Conservation (phyloP, 2,113 vertebrate genomes). For the Petaurus breviceps region DNA sequence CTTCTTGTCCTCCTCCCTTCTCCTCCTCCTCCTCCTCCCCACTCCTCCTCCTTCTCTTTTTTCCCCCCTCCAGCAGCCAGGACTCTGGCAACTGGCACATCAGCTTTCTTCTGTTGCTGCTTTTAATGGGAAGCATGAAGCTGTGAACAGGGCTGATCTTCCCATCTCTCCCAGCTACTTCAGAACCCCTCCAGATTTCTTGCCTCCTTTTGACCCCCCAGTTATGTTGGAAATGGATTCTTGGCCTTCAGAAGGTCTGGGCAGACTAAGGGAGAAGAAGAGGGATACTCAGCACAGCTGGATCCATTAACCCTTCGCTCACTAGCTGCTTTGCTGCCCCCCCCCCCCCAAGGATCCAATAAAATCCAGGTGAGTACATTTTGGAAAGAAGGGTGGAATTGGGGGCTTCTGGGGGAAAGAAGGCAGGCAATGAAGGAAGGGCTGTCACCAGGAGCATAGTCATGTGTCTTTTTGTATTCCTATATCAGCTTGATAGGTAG, state of each 20-base stretch:
- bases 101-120: slow-evolving; percentile 32
- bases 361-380: slow-evolving; percentile 64
- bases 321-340: slow-evolving; percentile 1
- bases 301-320: slow-evolving; percentile 3
- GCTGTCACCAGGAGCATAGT: neutral
- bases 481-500: neutral
- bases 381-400: neutral
- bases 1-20: neutral
- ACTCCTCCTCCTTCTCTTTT: neutral
- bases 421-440: neutral
- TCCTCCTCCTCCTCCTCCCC: neutral
- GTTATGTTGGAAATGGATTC: slow-evolving; percentile 36
- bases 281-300: slow-evolving; percentile 18
- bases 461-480: neutral
- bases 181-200: neutral
- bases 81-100: slow-evolving; percentile 57
- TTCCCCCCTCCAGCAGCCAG: neutral
- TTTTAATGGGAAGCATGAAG: slow-evolving; percentile 42
- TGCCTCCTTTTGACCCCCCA: neutral
- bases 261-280: slow-evolving; percentile 8
- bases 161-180: neutral
- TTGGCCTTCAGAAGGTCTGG: slow-evolving; percentile 8
- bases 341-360: neutral
- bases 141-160: slow-evolving; percentile 4
- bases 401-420: neutral